Evolutionary conservation across 35 echinoderm and acorn worm species (phyloP).

Genomic region (Diadema setosum): DNA sequence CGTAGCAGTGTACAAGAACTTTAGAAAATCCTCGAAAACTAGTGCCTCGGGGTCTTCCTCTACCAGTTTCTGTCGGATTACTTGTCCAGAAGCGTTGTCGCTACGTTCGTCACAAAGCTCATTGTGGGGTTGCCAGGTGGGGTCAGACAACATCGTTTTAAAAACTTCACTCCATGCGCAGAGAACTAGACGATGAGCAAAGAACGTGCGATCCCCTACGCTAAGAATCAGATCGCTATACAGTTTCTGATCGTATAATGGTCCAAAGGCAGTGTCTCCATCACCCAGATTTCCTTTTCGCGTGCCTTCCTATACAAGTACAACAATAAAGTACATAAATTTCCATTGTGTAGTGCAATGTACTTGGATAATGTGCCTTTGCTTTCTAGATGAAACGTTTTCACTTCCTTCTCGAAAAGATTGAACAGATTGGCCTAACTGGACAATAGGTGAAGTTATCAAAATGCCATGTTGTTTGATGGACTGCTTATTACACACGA

Average conservation of each 20-base stretch:
- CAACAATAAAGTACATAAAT: too few relatives aligned
- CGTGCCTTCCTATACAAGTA: too few relatives aligned
- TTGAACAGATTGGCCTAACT: too few relatives aligned
- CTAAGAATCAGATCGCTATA: constrained; percentile 58
- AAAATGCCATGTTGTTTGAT: too few relatives aligned
- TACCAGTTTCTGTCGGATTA: constrained; percentile 46
- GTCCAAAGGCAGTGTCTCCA: too few relatives aligned
- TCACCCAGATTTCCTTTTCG: too few relatives aligned
- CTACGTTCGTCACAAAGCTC: not conserved
- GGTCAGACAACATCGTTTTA: constrained; percentile 50
- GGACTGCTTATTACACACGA: too few relatives aligned
- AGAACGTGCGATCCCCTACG: constrained; percentile 25
- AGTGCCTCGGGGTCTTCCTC: constrained; percentile 31
- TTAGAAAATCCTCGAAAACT: constrained; percentile 61
- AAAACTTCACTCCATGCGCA: constrained; percentile 83
- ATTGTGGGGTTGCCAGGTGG: constrained; percentile 21
- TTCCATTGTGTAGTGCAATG: too few relatives aligned
- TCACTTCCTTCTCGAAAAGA: too few relatives aligned
- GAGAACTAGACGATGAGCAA: constrained; percentile 58
- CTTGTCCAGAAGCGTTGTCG: not conserved
- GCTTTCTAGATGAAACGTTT: too few relatives aligned
- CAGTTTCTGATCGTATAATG: constrained; percentile 37
- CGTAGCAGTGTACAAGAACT: constrained; percentile 69
- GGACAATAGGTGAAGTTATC: too few relatives aligned
- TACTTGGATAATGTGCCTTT: too few relatives aligned